A percentile compares a stretch with the other conserved stretches of the same genome.
Conservation (phyloP, 2,888 invertebrate species). For the Erebia palarica region DNA sequence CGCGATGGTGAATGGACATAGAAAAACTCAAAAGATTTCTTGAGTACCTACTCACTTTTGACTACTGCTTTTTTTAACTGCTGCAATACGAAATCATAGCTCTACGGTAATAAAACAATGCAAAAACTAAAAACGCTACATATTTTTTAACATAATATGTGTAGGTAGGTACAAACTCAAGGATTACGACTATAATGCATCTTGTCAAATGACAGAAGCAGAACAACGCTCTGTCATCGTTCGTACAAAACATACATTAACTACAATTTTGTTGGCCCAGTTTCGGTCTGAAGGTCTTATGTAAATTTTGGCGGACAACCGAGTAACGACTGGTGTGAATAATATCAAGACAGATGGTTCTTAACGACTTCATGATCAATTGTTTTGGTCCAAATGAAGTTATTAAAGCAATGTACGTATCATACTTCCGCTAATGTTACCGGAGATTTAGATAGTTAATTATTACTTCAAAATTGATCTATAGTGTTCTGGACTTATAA, state of each 20-base stretch:
- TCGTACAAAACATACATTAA: conserved; percentile 33
- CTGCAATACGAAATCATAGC: background rate
- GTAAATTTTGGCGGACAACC: conserved; percentile 62
- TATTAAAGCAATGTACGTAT: background rate
- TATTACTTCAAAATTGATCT: conserved; percentile 2
- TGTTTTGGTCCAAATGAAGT: conserved; percentile 6
- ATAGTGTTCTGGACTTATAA: conserved; percentile 1
- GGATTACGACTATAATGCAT: conserved; percentile 20
- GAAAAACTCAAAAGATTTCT: too few relatives aligned
- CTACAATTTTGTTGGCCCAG: conserved; percentile 46
- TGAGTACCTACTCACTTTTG: background rate
- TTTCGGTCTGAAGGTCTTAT: conserved; percentile 62
- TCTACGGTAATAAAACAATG: conserved; percentile 1
- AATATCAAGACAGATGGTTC: conserved; percentile 32
- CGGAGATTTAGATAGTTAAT: conserved; percentile 3
- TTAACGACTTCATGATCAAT: conserved; percentile 3
- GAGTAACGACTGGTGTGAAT: conserved; percentile 41
- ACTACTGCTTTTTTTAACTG: background rate
- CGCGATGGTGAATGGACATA: too few relatives aligned
- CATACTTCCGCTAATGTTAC: background rate
- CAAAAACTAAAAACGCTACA: background rate
- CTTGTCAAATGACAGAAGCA: conserved; percentile 27
- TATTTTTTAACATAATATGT: background rate
- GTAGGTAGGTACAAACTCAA: conserved; percentile 14
- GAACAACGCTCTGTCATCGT: conserved; percentile 36